phyloP scores from a whole-genome alignment of 2,797 vertebrate genomes.

The Darevskia mixta region DNA sequence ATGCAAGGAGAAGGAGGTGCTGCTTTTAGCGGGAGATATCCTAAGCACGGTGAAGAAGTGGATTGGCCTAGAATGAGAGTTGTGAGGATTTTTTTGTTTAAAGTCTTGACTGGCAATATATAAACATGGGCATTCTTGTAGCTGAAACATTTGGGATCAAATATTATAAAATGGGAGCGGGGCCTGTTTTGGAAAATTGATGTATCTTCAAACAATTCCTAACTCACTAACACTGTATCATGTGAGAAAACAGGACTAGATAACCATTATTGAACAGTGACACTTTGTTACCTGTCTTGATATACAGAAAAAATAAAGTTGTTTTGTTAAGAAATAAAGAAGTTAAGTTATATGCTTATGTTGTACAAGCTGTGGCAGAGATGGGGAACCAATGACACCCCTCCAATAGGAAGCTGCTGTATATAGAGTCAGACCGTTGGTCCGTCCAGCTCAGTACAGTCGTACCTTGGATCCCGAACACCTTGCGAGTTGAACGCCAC shows the following conservation, averaged over 20 bases:
- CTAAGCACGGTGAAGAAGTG: conserved; percentile 74
- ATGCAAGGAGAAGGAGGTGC: conserved; percentile 67
- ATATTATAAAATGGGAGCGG: not conserved
- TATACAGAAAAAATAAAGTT: not conserved
- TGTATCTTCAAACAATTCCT: not conserved
- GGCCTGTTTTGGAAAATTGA: not conserved
- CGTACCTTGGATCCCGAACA: too few relatives aligned
- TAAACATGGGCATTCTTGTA: not conserved
- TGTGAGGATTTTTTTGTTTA: not conserved
- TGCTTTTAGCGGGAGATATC: conserved; percentile 73
- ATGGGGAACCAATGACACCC: not conserved
- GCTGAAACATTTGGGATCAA: not conserved
- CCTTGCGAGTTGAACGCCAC: too few relatives aligned
- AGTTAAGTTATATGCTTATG: not conserved
- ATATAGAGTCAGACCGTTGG: too few relatives aligned
- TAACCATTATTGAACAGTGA: not conserved
- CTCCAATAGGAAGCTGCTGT: too few relatives aligned
- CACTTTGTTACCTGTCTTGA: not conserved
- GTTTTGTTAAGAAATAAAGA: not conserved
- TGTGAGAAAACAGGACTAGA: not conserved
- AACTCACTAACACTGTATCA: not conserved
- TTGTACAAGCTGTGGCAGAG: not conserved
- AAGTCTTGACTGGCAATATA: too few relatives aligned
- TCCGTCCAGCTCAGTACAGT: too few relatives aligned
- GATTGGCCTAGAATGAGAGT: conserved; percentile 46